These are phyloP conservation scores for Globicephala melas DNA, from an alignment of 2,113 vertebrate genomes.

Conservation along the genomic window DNA sequence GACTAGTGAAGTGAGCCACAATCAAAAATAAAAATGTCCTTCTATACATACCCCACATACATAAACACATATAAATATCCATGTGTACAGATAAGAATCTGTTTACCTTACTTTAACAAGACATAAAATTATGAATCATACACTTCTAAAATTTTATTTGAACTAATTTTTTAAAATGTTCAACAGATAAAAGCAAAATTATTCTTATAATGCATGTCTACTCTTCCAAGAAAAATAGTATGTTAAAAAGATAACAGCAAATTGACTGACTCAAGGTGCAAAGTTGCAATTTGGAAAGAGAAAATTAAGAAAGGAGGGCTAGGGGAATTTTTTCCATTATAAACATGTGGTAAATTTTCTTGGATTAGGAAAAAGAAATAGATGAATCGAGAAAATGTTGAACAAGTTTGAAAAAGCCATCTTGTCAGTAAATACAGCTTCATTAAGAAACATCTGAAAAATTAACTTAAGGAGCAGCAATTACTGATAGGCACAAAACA, in stretches of 20 bases:
- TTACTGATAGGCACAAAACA: neutral
- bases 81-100: neutral
- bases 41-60: neutral
- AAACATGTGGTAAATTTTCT: neutral
- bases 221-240: neutral
- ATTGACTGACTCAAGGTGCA: neutral
- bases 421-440: neutral
- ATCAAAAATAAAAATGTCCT: neutral
- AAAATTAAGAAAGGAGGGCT: neutral
- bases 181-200: neutral
- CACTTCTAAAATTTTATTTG: neutral
- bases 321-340: neutral
- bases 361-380: neutral
- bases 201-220: neutral
- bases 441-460: neutral
- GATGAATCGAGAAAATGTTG: neutral
- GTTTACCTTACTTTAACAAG: neutral
- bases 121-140: neutral
- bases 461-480: neutral
- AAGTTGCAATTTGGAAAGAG: neutral
- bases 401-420: neutral
- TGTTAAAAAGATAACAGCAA: neutral
- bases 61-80: neutral
- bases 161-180: neutral
- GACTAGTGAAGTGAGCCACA: neutral